Evolutionary conservation across 1,140 invertebrate species (phyloP).

Genomic region (Cheumatopsyche charites): DNA sequence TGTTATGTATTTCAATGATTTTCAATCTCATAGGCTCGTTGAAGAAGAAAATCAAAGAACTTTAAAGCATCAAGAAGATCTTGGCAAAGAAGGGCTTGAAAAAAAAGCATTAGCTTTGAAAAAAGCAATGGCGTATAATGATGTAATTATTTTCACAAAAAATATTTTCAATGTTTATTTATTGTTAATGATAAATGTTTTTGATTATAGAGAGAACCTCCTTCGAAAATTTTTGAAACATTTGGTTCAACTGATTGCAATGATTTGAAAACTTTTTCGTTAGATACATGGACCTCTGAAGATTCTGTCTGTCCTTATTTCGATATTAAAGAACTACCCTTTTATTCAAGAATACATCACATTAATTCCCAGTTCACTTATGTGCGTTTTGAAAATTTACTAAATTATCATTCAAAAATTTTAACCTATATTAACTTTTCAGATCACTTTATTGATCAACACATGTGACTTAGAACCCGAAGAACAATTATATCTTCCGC

Average conservation of each 20-base stretch:
- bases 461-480: constrained; percentile 66
- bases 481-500: constrained; percentile 72
- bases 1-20: too few relatives aligned
- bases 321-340: constrained; percentile 69
- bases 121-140: constrained; percentile 77
- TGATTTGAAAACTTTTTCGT: constrained; percentile 67
- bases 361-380: constrained; percentile 58
- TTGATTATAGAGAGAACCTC: constrained; percentile 63
- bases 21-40: constrained; percentile 18
- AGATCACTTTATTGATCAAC: constrained; percentile 75
- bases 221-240: constrained; percentile 69
- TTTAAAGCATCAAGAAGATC: constrained; percentile 52
- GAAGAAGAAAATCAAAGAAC: constrained; percentile 13
- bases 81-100: constrained; percentile 74
- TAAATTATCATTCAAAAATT: not conserved
- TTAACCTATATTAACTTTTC: not conserved
- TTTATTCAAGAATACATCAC: constrained; percentile 79
- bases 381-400: not conserved
- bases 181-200: not conserved
- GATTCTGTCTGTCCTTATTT: constrained; percentile 64
- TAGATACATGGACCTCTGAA: constrained; percentile 65
- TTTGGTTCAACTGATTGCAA: constrained; percentile 75
- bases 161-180: constrained; percentile 18
- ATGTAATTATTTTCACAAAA: constrained; percentile 59
- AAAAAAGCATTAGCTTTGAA: constrained; percentile 68